Conservation (phyloP, 2,113 vertebrate species). For the Arizona elegans region DNA sequence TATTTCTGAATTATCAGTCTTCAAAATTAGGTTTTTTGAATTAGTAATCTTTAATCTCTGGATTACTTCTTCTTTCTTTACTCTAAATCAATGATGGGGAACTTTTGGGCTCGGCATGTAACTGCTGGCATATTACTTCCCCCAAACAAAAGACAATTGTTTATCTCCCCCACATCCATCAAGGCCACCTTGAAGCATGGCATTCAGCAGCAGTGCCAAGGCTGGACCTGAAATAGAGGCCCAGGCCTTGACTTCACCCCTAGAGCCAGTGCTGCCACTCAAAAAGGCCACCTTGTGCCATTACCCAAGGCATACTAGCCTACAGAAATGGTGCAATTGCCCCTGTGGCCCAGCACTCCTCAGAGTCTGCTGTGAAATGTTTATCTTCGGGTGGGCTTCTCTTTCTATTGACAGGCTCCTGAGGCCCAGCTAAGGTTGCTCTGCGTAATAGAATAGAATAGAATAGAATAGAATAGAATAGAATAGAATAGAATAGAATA, state of each 20-base stretch:
- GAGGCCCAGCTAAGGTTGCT: neutral
- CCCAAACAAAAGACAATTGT: neutral
- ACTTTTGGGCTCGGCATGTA: neutral
- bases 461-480: too few relatives aligned
- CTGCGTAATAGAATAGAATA: neutral
- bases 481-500: too few relatives aligned
- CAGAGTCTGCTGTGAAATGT: neutral
- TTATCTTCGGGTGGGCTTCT: neutral
- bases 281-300: neutral
- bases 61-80: neutral
- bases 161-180: neutral
- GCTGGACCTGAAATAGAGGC: neutral
- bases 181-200: neutral
- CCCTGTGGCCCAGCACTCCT: neutral
- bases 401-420: neutral
- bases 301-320: neutral
- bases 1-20: neutral
- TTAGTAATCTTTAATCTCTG: neutral
- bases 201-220: neutral
- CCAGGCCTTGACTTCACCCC: neutral
- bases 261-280: neutral
- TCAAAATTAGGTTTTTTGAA: neutral
- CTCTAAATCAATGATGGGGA: neutral
- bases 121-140: neutral
- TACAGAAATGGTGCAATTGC: neutral